Evolutionary conservation across 2,888 invertebrate genomes (phyloP).

Genomic region (Temnothorax ravouxi): DNA sequence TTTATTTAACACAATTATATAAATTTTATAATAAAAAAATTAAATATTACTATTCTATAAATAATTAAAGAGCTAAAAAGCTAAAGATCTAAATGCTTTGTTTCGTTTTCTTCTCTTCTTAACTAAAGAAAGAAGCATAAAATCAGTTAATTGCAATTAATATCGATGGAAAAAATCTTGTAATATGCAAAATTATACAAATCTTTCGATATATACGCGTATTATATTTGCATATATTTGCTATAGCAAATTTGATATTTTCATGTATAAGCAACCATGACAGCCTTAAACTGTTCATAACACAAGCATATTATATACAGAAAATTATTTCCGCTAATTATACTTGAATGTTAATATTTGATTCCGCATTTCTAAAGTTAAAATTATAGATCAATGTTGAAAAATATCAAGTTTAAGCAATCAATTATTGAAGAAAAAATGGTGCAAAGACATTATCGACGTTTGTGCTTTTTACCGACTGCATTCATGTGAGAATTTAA

Average conservation of each 20-base stretch:
- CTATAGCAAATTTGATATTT: neutral
- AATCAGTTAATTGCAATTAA: neutral
- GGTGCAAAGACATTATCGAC: neutral
- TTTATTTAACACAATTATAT: neutral
- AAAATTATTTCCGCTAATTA: constrained; percentile 1
- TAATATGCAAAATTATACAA: neutral
- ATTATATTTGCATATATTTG: neutral
- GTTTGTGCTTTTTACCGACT: neutral
- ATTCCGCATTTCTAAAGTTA: constrained; percentile 12
- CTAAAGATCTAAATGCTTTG: neutral
- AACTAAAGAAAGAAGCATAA: neutral
- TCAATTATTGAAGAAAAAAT: neutral
- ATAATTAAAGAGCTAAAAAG: neutral
- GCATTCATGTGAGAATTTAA: neutral
- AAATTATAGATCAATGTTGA: neutral
- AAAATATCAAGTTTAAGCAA: constrained; percentile 3
- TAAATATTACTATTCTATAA: neutral
- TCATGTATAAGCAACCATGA: neutral
- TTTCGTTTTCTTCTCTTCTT: neutral
- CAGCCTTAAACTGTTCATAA: neutral
- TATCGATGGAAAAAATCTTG: neutral
- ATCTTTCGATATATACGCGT: neutral
- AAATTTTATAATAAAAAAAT: constrained; percentile 22
- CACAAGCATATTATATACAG: neutral
- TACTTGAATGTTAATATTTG: neutral